phyloP scores from a whole-genome alignment of 2,888 invertebrate genomes.

The Apoda limacodes region DNA sequence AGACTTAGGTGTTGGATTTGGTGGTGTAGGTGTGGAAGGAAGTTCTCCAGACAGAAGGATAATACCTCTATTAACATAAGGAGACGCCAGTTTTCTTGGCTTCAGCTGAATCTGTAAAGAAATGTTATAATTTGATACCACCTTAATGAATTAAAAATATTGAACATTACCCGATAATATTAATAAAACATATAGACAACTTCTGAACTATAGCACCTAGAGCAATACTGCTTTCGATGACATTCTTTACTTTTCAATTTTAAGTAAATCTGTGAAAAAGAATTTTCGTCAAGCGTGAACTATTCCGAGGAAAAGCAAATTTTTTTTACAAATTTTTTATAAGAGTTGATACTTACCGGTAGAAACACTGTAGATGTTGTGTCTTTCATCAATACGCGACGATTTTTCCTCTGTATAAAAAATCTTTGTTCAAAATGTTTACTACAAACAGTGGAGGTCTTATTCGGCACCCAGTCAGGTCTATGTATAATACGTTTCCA shows the following conservation, averaged over 20 bases:
- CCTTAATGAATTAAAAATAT: not conserved
- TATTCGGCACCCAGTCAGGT: constrained; percentile 1
- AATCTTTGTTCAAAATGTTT: constrained; percentile 4
- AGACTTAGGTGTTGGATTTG: not conserved
- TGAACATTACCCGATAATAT: not conserved
- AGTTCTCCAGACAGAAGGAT: too few relatives aligned
- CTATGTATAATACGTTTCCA: constrained; percentile 4
- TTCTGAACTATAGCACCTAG: too few relatives aligned
- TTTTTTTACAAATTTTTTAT: not conserved
- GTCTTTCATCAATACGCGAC: constrained; percentile 3
- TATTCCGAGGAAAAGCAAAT: too few relatives aligned
- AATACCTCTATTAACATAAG: not conserved
- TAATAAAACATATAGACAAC: too few relatives aligned
- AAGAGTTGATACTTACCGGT: constrained; percentile 1
- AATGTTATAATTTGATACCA: not conserved
- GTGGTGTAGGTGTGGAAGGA: not conserved
- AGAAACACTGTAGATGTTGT: constrained; percentile 1
- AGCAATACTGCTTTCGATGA: too few relatives aligned
- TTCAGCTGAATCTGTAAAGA: not conserved
- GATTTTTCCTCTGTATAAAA: constrained; percentile 3
- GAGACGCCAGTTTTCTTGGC: not conserved
- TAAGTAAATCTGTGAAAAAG: too few relatives aligned
- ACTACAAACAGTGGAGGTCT: constrained; percentile 3
- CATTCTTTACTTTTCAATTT: too few relatives aligned
- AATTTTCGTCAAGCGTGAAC: too few relatives aligned